Base-by-base conservation (phyloP, 1,140 invertebrate species). In the Bombus consobrinus region DNA sequence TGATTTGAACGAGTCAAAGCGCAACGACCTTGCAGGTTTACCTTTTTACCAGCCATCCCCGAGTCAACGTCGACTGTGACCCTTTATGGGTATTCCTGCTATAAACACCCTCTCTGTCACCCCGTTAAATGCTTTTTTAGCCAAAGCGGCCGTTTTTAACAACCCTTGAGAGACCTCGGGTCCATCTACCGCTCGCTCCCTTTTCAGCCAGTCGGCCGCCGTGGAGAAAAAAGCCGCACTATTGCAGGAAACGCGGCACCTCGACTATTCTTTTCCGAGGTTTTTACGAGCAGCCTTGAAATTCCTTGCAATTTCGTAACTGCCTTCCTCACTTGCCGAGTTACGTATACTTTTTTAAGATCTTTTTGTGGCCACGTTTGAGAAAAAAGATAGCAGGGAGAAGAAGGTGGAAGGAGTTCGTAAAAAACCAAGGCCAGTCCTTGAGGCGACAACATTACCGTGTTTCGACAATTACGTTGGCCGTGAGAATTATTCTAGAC, bases 271-370 rank as follows among this genome's bases (percentile, higher is more conserved):
- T 93, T 87, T 79, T 80, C 77, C 86, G 77, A 81, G 80, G 72
- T 88, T 93, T 90, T 94, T 91, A 92, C 88, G 88, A 89, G 80
- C 87, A 93, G 90, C 94, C 94, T 95, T 94, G 94, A 92, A 88
- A 93, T 93, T 93, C 91, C 81, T 89, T 85, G 92, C 88, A 89
- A 92, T 92, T 93, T 82, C 89, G 89, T 85, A 85, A 92, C 92
- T 89, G 81, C 90, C 91, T 91, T 76, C 88, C 87, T 80, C 74
- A 88, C 91, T 79, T 1, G 34, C 59, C 47, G 90, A 69, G 89
- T 93, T 93, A 90, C 87, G 39, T 72, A 87, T 80, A 76, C 71
- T 92, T 94, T 93, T 94, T 94, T 92, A 91, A 88, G 82, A 81
- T 12, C 64, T 66, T 83, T 83, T 73, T 85, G 86, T 47, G 88